Conservation (phyloP, 2,888 invertebrate genomes). For the Ganaspis brasiliensis region DNA sequence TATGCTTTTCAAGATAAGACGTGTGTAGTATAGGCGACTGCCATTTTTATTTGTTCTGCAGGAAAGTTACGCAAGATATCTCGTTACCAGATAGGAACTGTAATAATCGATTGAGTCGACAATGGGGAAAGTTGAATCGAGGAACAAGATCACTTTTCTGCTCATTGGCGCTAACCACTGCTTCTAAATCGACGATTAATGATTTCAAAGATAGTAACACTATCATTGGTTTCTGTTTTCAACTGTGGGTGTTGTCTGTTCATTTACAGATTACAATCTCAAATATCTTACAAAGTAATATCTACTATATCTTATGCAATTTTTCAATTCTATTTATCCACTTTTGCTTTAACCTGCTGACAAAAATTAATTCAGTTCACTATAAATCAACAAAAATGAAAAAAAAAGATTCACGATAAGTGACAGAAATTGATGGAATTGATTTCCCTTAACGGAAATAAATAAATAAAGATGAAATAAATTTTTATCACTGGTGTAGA, state of each 20-base stretch:
- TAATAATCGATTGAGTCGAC: slow-evolving; percentile 73
- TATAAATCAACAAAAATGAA: too few relatives aligned
- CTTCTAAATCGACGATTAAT: slow-evolving; percentile 52
- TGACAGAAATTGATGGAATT: too few relatives aligned
- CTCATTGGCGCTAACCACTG: slow-evolving; percentile 60
- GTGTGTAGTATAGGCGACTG: slow-evolving; percentile 4
- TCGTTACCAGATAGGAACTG: slow-evolving; percentile 63
- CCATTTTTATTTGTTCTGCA: slow-evolving; percentile 44
- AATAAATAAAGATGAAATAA: too few relatives aligned
- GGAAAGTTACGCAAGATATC: slow-evolving; percentile 58
- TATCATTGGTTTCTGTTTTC: neutral
- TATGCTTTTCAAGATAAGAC: slow-evolving; percentile 45
- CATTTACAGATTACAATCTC: neutral
- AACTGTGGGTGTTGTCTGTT: slow-evolving; percentile 1
- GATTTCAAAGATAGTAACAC: slow-evolving; percentile 43
- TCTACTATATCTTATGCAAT: too few relatives aligned
- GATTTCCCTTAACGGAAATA: too few relatives aligned
- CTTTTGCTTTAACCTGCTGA: too few relatives aligned
- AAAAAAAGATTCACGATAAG: too few relatives aligned
- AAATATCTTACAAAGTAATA: too few relatives aligned
- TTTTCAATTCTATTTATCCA: too few relatives aligned
- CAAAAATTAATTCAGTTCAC: too few relatives aligned
- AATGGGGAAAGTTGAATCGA: slow-evolving; percentile 76
- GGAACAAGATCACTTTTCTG: slow-evolving; percentile 62
- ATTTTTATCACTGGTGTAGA: too few relatives aligned